These are phyloP conservation scores for Drosophila affinis DNA, from an alignment of 2,888 invertebrate genomes.

Conservation along the genomic window DNA sequence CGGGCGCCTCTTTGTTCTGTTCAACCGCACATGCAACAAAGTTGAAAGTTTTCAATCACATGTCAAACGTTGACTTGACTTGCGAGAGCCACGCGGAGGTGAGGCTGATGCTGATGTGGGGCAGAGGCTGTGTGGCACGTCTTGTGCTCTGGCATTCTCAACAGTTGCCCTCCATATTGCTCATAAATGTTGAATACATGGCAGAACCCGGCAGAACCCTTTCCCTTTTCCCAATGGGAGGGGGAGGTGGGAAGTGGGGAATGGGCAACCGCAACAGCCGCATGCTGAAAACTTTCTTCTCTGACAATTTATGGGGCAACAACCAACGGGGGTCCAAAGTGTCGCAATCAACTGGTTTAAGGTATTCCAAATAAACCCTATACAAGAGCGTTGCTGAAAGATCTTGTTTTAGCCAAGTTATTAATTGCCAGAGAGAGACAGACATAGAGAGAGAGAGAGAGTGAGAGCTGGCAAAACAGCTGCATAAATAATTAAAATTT, in stretches of 20 bases:
- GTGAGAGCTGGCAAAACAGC: constrained; percentile 58
- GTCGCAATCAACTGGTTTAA: constrained; percentile 59
- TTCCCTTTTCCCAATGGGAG: constrained; percentile 4
- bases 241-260: neutral
- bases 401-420: constrained; percentile 55
- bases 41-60: constrained; percentile 80
- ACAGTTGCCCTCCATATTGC: constrained; percentile 73
- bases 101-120: constrained; percentile 17
- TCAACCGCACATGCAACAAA: constrained; percentile 72
- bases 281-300: constrained; percentile 61
- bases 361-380: constrained; percentile 23
- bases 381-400: constrained; percentile 19
- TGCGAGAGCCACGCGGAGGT: constrained; percentile 47
- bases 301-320: constrained; percentile 61
- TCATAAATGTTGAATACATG: constrained; percentile 70
- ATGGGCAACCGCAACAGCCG: constrained; percentile 65
- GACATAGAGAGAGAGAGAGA: constrained; percentile 19
- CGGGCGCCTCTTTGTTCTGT: constrained; percentile 40
- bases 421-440: constrained; percentile 57
- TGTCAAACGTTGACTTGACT: constrained; percentile 75
- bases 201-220: constrained; percentile 4
- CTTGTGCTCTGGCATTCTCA: constrained; percentile 63
- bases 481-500: constrained; percentile 73
- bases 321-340: constrained; percentile 19
- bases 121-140: constrained; percentile 21